A percentile compares a stretch with the other conserved stretches of the same genome.
phyloP scores from a whole-genome alignment of 2,888 invertebrate species.

The Scaptomyza parva region DNA sequence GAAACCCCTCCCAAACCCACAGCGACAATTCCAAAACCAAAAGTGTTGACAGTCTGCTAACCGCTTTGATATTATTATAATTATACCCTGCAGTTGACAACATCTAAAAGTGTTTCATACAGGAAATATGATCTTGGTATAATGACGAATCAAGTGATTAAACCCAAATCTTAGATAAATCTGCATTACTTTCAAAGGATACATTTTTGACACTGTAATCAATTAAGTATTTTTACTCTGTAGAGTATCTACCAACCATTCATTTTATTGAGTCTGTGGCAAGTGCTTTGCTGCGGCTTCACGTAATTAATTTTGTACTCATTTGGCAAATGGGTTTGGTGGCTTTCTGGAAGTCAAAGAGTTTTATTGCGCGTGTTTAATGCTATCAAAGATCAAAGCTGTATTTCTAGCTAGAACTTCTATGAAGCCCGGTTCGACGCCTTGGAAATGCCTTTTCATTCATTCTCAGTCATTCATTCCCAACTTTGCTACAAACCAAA shows the following conservation, averaged over 20 bases:
- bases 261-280: background rate
- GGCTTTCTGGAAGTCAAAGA: constrained; percentile 55
- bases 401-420: constrained; percentile 42
- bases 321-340: constrained; percentile 71
- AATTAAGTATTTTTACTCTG: no score
- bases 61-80: constrained; percentile 55
- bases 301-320: constrained; percentile 72
- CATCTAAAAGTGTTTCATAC: background rate
- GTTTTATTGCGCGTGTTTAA: constrained; percentile 74
- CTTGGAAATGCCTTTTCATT: constrained; percentile 33
- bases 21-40: constrained; percentile 37
- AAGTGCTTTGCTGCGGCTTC: constrained; percentile 59
- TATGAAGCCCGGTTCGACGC: constrained; percentile 57
- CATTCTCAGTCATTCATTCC: constrained; percentile 5
- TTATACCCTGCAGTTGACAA: constrained; percentile 25
- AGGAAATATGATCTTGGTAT: background rate
- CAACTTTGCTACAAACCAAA: constrained; percentile 4
- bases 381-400: constrained; percentile 71
- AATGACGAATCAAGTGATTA: no score
- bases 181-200: no score
- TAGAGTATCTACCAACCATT: constrained; percentile 10
- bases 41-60: constrained; percentile 67
- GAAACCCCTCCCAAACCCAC: background rate
- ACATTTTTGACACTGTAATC: no score
- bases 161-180: no score